A percentile compares a stretch with the other conserved stretches of the same genome.
Conservation (phyloP, 2,113 vertebrate genomes). For the Myotis lucifugus region DNA sequence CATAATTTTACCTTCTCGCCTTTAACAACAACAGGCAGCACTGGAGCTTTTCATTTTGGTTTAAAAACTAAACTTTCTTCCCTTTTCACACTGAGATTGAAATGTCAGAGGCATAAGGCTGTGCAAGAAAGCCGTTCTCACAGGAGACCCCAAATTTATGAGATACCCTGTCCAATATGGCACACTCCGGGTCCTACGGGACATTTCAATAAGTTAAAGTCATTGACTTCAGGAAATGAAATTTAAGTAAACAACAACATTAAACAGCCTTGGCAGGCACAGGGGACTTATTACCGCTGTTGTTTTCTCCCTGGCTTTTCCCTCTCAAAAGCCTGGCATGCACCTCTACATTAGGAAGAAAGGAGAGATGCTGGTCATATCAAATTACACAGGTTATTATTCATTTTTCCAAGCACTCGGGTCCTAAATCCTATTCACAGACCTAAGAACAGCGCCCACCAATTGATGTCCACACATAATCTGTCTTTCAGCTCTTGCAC, state of each 20-base stretch:
- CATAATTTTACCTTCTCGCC: background rate
- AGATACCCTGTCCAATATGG: background rate
- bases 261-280: slow-evolving; percentile 64
- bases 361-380: slow-evolving; percentile 50
- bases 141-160: slow-evolving; percentile 52
- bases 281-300: slow-evolving; percentile 26
- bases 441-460: background rate
- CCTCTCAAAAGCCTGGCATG: slow-evolving; percentile 40
- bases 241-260: slow-evolving; percentile 70
- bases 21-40: background rate
- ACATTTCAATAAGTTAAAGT: slow-evolving; percentile 59
- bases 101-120: slow-evolving; percentile 38
- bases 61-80: background rate
- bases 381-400: slow-evolving; percentile 41
- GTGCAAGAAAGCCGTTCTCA: background rate
- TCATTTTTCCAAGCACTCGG: slow-evolving; percentile 56
- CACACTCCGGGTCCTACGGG: background rate
- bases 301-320: slow-evolving; percentile 18
- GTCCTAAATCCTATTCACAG: slow-evolving; percentile 55
- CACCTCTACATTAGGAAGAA: slow-evolving; percentile 39
- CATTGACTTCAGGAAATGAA: slow-evolving; percentile 64
- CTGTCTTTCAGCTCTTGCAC: background rate
- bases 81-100: slow-evolving; percentile 4
- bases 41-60: background rate
- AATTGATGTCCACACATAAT: slow-evolving; percentile 36